phyloP scores from a whole-genome alignment of 1,140 invertebrate species.

The Platyscapa corneri region DNA sequence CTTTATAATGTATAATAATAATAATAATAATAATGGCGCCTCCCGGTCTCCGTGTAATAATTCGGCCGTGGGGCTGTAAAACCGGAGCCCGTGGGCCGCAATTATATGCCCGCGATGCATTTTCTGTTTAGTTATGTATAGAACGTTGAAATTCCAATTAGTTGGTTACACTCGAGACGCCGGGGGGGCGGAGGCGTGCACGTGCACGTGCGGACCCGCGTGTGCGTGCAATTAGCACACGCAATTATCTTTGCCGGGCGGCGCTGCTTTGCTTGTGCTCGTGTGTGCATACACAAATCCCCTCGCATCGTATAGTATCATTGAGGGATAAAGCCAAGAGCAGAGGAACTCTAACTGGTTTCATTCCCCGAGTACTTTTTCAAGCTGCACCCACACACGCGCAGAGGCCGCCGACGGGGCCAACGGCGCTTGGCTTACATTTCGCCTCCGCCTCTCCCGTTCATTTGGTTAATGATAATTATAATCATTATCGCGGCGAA shows the following conservation, averaged over 20 bases:
- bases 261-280: slow-evolving; percentile 13
- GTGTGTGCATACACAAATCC: neutral
- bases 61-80: neutral
- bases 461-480: slow-evolving; percentile 13
- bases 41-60: neutral
- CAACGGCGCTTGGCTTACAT: no score
- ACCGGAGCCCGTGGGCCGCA: no score
- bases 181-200: no score
- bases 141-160: slow-evolving; percentile 41
- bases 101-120: slow-evolving; percentile 25
- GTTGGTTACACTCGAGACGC: slow-evolving; percentile 18
- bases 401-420: no score
- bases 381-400: no score
- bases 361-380: neutral
- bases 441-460: no score
- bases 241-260: slow-evolving; percentile 43
- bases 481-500: neutral
- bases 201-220: neutral
- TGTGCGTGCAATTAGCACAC: slow-evolving; percentile 35
- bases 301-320: neutral
- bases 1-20: no score
- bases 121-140: slow-evolving; percentile 32
- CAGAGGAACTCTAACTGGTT: neutral
- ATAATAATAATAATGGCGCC: no score
- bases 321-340: neutral